These are phyloP conservation scores for Melanchra persicariae DNA, from an alignment of 2,888 invertebrate species.

Conservation along the genomic window DNA sequence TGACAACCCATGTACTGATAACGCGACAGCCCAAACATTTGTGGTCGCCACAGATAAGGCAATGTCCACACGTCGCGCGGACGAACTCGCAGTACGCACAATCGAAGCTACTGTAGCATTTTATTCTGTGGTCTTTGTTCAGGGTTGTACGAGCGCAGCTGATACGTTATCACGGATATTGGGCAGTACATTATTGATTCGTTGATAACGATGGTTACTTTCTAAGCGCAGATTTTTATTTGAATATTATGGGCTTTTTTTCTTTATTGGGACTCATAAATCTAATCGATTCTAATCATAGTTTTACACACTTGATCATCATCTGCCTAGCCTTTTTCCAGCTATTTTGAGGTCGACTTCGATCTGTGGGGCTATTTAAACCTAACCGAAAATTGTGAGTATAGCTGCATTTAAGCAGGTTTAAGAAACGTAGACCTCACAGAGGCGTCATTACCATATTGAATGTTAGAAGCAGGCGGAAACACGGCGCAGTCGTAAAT, in stretches of 20 bases:
- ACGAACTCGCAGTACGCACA: conserved; percentile 61
- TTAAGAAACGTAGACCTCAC: conserved; percentile 60
- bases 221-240: conserved; percentile 85
- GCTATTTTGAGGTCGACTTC: too few species aligned
- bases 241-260: conserved; percentile 64
- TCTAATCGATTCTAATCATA: conserved; percentile 38
- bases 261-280: conserved; percentile 57
- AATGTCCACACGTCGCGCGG: conserved; percentile 49
- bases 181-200: conserved; percentile 87
- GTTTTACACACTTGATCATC: conserved; percentile 14
- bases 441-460: conserved; percentile 65
- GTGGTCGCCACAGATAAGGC: conserved; percentile 75
- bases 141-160: conserved; percentile 72
- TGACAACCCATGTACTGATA: conserved; percentile 73
- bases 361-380: too few species aligned
- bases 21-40: conserved; percentile 71
- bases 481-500: conserved; percentile 74
- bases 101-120: conserved; percentile 71
- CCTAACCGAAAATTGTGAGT: conserved; percentile 22
- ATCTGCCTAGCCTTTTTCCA: too few species aligned
- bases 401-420: conserved; percentile 30
- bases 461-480: conserved; percentile 71
- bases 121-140: conserved; percentile 79
- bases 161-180: conserved; percentile 81
- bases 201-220: conserved; percentile 80